Conservation (phyloP, 1,140 invertebrate species). For the Platyura marginata region DNA sequence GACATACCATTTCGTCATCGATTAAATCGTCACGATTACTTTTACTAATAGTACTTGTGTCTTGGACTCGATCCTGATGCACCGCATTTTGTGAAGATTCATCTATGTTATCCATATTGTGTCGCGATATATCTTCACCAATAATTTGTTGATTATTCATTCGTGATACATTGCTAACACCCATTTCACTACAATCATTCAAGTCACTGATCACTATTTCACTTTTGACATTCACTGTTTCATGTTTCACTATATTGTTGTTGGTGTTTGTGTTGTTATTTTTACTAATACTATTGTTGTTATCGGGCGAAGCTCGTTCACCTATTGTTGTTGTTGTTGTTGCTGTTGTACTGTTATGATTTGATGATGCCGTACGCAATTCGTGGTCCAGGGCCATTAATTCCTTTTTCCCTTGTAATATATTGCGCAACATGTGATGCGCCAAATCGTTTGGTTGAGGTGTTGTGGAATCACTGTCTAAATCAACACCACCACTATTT, state of each 20-base stretch:
- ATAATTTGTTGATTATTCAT: neutral
- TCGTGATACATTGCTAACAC: conserved; percentile 1
- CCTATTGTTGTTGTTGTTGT: conserved; percentile 2
- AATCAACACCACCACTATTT: conserved; percentile 5
- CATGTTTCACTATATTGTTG: conserved; percentile 6
- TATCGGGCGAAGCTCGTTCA: conserved; percentile 26
- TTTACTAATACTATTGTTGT: conserved; percentile 32
- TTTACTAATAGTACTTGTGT: conserved; percentile 11
- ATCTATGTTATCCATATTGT: neutral
- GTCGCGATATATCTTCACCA: neutral
- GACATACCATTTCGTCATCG: conserved; percentile 17
- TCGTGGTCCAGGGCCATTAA: conserved; percentile 43
- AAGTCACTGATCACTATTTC: neutral
- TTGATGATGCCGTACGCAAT: conserved; percentile 24
- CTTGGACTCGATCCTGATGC: neutral
- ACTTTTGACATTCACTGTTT: conserved; percentile 1
- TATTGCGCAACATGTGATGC: conserved; percentile 66
- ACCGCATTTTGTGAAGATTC: neutral
- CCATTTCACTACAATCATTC: conserved; percentile 1
- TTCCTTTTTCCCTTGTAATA: conserved; percentile 65
- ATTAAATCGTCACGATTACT: conserved; percentile 21
- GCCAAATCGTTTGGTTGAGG: conserved; percentile 43
- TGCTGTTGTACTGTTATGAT: conserved; percentile 7
- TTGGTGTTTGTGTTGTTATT: conserved; percentile 30
- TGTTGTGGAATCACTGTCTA: conserved; percentile 22